Base-by-base conservation (phyloP, 2,797 vertebrate species). In the Rhinella marina region DNA sequence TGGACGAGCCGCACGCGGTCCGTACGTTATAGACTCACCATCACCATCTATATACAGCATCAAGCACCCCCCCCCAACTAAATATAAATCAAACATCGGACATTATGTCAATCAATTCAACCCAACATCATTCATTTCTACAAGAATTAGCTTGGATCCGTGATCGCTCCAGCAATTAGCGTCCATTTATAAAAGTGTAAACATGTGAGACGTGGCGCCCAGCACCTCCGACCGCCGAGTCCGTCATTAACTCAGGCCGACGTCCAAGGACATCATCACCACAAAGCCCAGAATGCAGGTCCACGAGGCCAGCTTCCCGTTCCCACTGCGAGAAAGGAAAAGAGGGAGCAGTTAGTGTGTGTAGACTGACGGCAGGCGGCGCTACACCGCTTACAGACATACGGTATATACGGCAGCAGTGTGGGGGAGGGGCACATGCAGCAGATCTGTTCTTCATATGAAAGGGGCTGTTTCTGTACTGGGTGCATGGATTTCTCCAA, bases 221-320 rank as follows among this genome's bases (percentile, higher is more conserved):
- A 82, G 88, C 79, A 80, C 88, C 56, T 82, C 72, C 48, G 41
- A 61, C 48, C 7, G 21, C 13, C 41, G 8, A 41, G 54, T 61
- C 16, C 12, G 10, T n/a, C 19, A 5, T 96, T 96, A 98, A 72
- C 97, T 97, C 27, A 99, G 95, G n/a, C 98, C 98, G 0, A 99
- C 98, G 0, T 99, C 98, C 86, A 99, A 92, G 25, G 97, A 99
- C 98, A 99, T 99, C 98, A 99, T 99, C 92, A 99, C 97, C 70
- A 99, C 94, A 1, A 99, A 99, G 10, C 98, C 98, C 79, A 98
- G 78, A 70, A 99, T 96, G 50, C 96, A 96, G 13, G 96, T 97
- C 97, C 97, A 99, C 86, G 98, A 99, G 0, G 98, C 97, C 93
- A 99, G 91, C 85, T 97, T 98, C 81, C 98, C 98, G 0, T 99